A percentile compares a stretch with the other conserved stretches of the same genome.
These are phyloP conservation scores for Spilarctia lutea DNA, from an alignment of 2,888 invertebrate species.

Conservation along the genomic window DNA sequence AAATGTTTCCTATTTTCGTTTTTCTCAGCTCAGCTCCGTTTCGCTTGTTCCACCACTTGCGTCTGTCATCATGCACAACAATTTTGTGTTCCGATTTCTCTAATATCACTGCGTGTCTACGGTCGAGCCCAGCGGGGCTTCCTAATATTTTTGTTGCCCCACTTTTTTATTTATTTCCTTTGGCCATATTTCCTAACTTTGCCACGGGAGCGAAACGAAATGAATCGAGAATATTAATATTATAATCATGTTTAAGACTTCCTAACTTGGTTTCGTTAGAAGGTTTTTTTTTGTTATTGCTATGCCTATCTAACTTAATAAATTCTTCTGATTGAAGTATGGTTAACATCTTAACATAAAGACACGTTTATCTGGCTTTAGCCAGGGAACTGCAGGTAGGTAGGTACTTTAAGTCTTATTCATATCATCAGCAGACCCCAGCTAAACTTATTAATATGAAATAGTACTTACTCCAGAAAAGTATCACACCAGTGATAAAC, in stretches of 20 bases:
- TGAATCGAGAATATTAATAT: conserved; percentile 49
- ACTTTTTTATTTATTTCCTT: conserved; percentile 54
- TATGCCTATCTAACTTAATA: neutral
- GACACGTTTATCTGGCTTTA: no score
- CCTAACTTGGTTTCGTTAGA: conserved; percentile 25
- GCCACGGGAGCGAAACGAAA: conserved; percentile 42
- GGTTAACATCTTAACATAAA: no score
- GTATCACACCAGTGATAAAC: no score
- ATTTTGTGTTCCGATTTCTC: conserved; percentile 50
- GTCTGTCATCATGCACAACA: conserved; percentile 38
- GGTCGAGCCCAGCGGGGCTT: conserved; percentile 47
- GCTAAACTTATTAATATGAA: neutral
- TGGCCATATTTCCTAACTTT: conserved; percentile 47
- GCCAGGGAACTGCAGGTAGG: no score
- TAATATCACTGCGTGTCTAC: conserved; percentile 54
- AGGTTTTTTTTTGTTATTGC: conserved; percentile 4
- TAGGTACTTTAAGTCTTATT: neutral
- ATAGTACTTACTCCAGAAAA: neutral
- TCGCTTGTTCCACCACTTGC: conserved; percentile 29
- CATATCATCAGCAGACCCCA: neutral
- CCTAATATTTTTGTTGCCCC: conserved; percentile 50
- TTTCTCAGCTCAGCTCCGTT: conserved; percentile 24
- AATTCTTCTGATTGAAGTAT: neutral
- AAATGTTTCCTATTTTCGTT: neutral
- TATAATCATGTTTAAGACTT: conserved; percentile 49